Evolutionary conservation across 2,797 vertebrate species (phyloP), one percentile per base, ranked within the genome.

Genomic region (Eospalax fontanierii): DNA sequence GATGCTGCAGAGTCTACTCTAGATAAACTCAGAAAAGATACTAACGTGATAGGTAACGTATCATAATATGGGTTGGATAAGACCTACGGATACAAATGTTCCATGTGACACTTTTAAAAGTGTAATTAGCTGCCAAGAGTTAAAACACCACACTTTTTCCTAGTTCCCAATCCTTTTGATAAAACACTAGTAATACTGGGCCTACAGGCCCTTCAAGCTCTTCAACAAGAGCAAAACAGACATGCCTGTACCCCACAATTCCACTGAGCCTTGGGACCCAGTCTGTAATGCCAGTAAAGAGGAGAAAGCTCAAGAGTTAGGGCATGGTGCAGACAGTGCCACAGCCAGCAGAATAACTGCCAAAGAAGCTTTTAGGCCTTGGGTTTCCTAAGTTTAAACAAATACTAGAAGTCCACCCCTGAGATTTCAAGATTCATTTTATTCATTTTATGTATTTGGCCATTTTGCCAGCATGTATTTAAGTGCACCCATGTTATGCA

Each of bases 151-250:
- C 86, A 74, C 30, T 65, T 43, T 82, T 78, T 87, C 7, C 46
- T 43, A 84, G 82, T 87, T 93, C 73, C 46, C 28, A 30, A 71
- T 83, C 54, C 57, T 74, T 87, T 40, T 70, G 40, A 88, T 46
- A 93, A 95, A 86, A 43, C 50, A 26, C 28, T 85, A 35, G 65
- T n/a, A 65, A 46, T n/a, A 84, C n/a, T 87, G n/a, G 43, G 38
- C 35, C 40, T 15, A 10, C 65, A 38, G 26, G 30, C 46, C 16
- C n/a, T n/a, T n/a, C n/a, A n/a, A n/a, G n/a, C n/a, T n/a, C 63
- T 68, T 54, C 59, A 24, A 59, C 24, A 1, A 16, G 10, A n/a
- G 40, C 46, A 82, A 54, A 70, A 40, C 6, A 68, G 40, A 80
- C 50, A 19, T 35, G 46, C 75, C 68, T 33, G 3, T 12, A 35